Base-by-base conservation (phyloP, 2,888 invertebrate species). In the Dione juno region DNA sequence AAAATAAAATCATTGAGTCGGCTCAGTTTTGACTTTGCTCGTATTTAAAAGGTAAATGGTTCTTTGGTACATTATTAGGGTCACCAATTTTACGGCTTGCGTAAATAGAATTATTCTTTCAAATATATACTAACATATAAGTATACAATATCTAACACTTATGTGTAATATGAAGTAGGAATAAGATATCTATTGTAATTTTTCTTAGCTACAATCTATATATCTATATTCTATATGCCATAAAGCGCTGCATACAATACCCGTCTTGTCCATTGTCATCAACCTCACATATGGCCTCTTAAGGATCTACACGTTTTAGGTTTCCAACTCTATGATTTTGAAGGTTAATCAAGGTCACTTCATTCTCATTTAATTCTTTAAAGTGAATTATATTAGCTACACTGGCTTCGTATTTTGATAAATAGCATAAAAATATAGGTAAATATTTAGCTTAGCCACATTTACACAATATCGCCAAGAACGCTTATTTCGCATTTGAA, bases 31-130 rank as follows among this genome's bases (percentile, higher is more conserved):
- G 68, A 73, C 71, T 73, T 73, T 52, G 48, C 61, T 53, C 68
- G 64, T 70, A 66, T 73, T 64, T 68, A 69, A n/a, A 65, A 69
- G 65, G 43, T 66, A 66, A 66, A 69, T 63, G 66, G 58, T 57
- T 52, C 48, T 66, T 57, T 28, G 43, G 52, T 70, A 70, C 72
- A 65, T 69, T 70, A 70, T 74, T 74, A 72, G 66, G 74, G 74
- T 74, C 70, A 35, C 67, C 68, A 69, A 54, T 70, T 72, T 70
- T 74, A 72, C 52, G 70, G 53, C 53, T 45, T 57, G 66, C 63
- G 69, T 69, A 19, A 16, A 11, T 37, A 57, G 10, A 16, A 3
- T 50, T 11, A 21, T 50, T 11, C 11, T 6, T 50, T 19, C 16
- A 21, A 50, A 19, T 50, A 10, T 0, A 5, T 61, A 43, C 28